phyloP scores from a whole-genome alignment of 2,888 invertebrate genomes.

The Folsomia candida region DNA sequence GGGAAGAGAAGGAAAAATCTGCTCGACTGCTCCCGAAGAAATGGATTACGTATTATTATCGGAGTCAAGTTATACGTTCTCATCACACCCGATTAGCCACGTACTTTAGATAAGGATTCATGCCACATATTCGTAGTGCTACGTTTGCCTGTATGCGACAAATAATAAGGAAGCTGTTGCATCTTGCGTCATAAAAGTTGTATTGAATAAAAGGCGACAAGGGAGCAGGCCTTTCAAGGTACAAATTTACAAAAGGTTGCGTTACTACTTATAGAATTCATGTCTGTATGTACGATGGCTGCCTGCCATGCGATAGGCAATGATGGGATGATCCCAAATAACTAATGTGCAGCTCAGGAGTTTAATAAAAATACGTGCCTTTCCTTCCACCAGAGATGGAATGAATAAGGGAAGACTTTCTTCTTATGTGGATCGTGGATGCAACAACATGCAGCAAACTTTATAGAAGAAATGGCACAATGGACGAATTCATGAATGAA shows the following conservation, averaged over 20 bases:
- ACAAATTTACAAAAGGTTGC: not conserved
- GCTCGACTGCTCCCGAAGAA: not conserved
- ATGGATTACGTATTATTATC: no score
- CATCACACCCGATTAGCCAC: not conserved
- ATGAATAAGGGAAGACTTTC: no score
- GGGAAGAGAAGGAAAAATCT: not conserved
- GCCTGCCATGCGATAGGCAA: no score
- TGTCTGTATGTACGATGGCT: no score
- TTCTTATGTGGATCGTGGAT: no score
- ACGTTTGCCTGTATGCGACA: not conserved
- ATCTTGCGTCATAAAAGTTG: not conserved
- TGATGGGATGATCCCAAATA: no score
- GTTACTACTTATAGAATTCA: no score
- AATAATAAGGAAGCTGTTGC: not conserved
- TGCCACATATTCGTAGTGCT: not conserved
- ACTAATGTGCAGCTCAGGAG: no score
- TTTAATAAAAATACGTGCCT: not conserved
- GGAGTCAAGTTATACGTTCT: not conserved
- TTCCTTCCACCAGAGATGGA: no score
- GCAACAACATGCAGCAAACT: not conserved
- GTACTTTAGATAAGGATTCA: not conserved
- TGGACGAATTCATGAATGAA: not conserved
- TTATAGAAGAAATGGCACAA: not conserved
- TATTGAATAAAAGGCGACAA: not conserved
- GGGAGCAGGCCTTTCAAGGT: conserved; percentile 1